Percentiles rank a stretch among this genome's conserved stretches.
Conservation (phyloP, 53 echinoderm and acorn worm species). For the Paracentrotus lividus region DNA sequence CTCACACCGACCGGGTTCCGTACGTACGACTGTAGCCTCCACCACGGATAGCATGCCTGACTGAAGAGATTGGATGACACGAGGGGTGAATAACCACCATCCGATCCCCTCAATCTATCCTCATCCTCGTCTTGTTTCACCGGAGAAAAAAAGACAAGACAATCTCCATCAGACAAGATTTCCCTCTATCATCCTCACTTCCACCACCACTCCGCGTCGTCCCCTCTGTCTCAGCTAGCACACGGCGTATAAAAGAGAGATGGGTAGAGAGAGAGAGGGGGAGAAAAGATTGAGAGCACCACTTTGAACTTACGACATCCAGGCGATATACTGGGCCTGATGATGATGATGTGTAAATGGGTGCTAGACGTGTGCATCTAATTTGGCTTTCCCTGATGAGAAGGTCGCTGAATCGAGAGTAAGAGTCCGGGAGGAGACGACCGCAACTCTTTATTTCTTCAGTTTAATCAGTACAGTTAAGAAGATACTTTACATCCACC, state of each 20-base stretch:
- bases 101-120: background rate
- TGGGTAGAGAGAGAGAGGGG: too few species aligned
- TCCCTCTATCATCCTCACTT: background rate
- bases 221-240: slow-evolving; percentile 15
- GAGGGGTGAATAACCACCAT: slow-evolving; percentile 62
- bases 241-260: slow-evolving; percentile 31
- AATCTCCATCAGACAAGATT: slow-evolving; percentile 28
- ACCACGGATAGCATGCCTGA: background rate
- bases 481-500: slow-evolving; percentile 20
- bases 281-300: slow-evolving; percentile 18
- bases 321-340: slow-evolving; percentile 5
- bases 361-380: slow-evolving; percentile 48
- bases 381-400: background rate
- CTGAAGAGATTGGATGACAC: background rate
- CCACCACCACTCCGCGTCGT: slow-evolving; percentile 12
- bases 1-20: background rate
- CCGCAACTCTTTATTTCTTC: background rate
- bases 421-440: slow-evolving; percentile 7
- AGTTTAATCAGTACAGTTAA: slow-evolving; percentile 2
- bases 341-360: slow-evolving; percentile 60
- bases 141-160: background rate
- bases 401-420: slow-evolving; percentile 39
- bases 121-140: slow-evolving; percentile 30
- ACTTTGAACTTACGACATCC: slow-evolving; percentile 48
- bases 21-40: background rate